Base-by-base conservation (phyloP, 2,797 vertebrate species). In the Tragopan temminckii region DNA sequence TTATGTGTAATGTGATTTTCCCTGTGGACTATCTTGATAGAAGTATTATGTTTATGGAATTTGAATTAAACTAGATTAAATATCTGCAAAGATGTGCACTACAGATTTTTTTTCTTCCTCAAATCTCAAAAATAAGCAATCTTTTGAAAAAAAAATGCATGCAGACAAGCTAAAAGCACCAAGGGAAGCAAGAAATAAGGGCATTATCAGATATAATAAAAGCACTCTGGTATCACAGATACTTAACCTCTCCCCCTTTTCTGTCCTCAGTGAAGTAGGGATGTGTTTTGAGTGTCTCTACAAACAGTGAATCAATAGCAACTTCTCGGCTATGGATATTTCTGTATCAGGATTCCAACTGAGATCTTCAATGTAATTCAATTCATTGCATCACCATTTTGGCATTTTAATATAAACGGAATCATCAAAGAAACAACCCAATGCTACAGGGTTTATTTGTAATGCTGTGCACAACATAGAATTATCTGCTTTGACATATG, bases 11-110 rank as follows among this genome's bases (percentile, higher is more conserved):
- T 92, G 88, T 96, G 81, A 78, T 93, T 95, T 95, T 91, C 94
- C 93, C 89, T 93, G 95, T 97, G 87, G 48, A 92, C 68, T 86
- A 70, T 86, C 77, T 64, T 89, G 43, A 52, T 96, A 92, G 71
- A 96, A 95, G 58, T 94, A 93, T 92, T 77, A 81, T 92, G 90
- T 93, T 77, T 89, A 68, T 31, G 19, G 85, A 94, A 94, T 93
- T 92, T 95, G 70, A 97, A 97, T 97, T 97, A 97, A 96, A 97
- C 82, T 29, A 89, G 67, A 95, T 95, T 84, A 92, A 90, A 90
- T 83, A 95, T 80, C 85, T 92, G 81, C 58, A 88, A 96, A 96
- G 38, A 18, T 84, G 87, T 96, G 85, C 87, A 85, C 31, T 92
- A 85, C 35, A 94, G 62, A 69, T 82, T 81, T 69, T 81, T 57